phyloP scores from a whole-genome alignment of 2,113 vertebrate genomes.

The Bolborhynchus lineola region DNA sequence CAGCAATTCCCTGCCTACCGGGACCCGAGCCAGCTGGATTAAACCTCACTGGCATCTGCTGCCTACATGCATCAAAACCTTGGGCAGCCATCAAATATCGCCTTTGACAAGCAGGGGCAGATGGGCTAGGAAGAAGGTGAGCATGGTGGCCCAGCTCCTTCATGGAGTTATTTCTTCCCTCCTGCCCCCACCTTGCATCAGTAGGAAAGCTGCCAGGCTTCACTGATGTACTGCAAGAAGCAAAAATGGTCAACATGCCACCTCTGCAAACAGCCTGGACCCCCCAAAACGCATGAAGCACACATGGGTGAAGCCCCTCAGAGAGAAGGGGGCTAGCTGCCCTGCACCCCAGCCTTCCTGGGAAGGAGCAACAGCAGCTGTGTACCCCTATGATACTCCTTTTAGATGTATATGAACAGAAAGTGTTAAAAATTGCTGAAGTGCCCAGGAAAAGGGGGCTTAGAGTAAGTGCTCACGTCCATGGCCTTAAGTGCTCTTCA shows the following conservation, averaged over 20 bases:
- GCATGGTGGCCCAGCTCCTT: background rate
- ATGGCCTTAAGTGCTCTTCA: background rate
- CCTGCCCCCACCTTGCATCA: background rate
- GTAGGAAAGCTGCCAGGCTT: background rate
- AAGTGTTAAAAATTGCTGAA: background rate
- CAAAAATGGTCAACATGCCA: background rate
- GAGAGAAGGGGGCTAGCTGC: background rate
- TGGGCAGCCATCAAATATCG: fast-evolving
- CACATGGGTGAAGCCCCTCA: background rate
- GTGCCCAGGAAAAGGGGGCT: background rate
- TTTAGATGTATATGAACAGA: background rate
- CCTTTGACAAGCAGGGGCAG: background rate
- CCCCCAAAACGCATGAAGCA: fast-evolving
- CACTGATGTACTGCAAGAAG: background rate
- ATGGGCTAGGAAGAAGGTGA: background rate
- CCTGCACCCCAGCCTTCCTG: background rate
- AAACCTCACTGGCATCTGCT: background rate
- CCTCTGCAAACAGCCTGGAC: background rate
- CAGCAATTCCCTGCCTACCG: background rate
- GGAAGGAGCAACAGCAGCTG: fast-evolving
- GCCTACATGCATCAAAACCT: background rate
- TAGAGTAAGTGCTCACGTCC: background rate
- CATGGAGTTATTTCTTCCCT: background rate
- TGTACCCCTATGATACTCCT: background rate
- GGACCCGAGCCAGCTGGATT: background rate